Percentiles rank a stretch among this genome's conserved stretches.
Conservation (phyloP, 2,113 vertebrate genomes). For the Calidris pugnax region DNA sequence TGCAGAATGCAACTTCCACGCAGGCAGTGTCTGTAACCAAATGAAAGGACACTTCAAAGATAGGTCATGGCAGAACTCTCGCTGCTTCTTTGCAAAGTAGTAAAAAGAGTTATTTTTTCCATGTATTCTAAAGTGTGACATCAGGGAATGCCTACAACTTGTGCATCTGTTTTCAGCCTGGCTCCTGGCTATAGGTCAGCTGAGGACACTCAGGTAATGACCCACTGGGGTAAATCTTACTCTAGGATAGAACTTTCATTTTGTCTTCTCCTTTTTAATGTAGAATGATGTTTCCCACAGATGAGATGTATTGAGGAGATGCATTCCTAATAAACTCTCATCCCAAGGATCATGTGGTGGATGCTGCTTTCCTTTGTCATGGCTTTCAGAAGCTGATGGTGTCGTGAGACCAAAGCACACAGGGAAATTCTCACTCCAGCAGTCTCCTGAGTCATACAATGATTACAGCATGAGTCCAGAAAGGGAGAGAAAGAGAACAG, state of each 20-base stretch:
- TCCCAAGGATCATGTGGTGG: rapidly evolving
- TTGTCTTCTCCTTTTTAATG: neutral
- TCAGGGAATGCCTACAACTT: neutral
- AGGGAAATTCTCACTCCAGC: neutral
- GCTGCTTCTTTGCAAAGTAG: neutral
- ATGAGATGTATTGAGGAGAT: neutral
- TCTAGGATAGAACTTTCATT: neutral
- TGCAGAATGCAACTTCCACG: neutral
- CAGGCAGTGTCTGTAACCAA: neutral
- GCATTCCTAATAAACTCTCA: neutral
- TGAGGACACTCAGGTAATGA: neutral
- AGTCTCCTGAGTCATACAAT: neutral
- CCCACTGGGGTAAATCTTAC: neutral
- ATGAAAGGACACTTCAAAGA: neutral
- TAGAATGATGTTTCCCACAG: neutral
- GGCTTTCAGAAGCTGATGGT: neutral
- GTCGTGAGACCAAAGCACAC: neutral
- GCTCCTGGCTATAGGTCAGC: rapidly evolving
- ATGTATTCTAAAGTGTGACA: neutral
- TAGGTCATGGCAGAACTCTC: neutral
- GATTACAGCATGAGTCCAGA: neutral
- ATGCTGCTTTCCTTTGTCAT: neutral
- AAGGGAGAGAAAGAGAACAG: neutral
- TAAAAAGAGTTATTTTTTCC: neutral
- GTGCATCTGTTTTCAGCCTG: neutral